These are phyloP conservation scores for Pterobdella sp. DNA, from an alignment of 2,888 invertebrate species.

Conservation along the genomic window DNA sequence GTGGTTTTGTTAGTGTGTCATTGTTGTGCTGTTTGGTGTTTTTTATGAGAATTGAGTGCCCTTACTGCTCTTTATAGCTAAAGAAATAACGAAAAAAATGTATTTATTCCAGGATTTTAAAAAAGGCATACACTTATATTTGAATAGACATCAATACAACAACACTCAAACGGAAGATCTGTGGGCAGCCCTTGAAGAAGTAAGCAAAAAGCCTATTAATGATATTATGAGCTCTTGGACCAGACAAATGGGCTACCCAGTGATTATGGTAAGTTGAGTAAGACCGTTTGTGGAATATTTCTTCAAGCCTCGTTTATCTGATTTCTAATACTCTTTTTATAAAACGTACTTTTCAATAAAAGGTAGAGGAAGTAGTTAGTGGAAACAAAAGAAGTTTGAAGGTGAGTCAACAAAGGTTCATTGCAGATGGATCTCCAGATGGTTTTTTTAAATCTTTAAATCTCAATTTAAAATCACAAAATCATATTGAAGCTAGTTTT, in stretches of 20 bases:
- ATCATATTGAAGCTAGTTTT: too few species aligned
- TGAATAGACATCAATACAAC: constrained; percentile 74
- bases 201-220: constrained; percentile 79
- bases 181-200: constrained; percentile 79
- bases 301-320: too few species aligned
- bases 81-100: too few species aligned
- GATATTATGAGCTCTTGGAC: constrained; percentile 95
- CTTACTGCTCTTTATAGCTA: too few species aligned
- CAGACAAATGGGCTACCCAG: constrained; percentile 85
- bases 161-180: constrained; percentile 88
- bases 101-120: constrained; percentile 70
- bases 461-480: too few species aligned
- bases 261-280: constrained; percentile 56
- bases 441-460: too few species aligned
- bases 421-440: constrained; percentile 62
- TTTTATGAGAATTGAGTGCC: neutral
- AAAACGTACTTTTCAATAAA: too few species aligned
- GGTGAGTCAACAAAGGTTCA: constrained; percentile 74
- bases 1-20: neutral
- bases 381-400: constrained; percentile 60
- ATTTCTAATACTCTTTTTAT: too few species aligned
- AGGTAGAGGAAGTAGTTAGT: constrained; percentile 47
- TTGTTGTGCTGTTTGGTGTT: neutral
- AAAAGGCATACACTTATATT: constrained; percentile 81
- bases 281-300: neutral